A percentile compares a stretch with the other conserved stretches of the same genome.
These are phyloP conservation scores for Centropus unirufus DNA, from an alignment of 2,113 vertebrate genomes.

Conservation along the genomic window DNA sequence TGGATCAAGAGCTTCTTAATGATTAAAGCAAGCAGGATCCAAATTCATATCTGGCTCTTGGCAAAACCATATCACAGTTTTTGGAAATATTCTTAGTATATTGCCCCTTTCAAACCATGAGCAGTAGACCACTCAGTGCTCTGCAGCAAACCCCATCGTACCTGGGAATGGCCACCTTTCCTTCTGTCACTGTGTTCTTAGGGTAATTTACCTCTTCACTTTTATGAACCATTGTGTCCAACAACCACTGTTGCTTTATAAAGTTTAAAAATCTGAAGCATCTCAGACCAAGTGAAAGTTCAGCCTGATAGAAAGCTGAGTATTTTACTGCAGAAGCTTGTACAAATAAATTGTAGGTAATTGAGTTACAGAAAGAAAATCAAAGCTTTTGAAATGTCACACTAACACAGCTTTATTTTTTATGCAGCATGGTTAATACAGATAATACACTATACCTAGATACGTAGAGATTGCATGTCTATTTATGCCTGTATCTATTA, in stretches of 20 bases:
- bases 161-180: background rate
- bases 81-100: background rate
- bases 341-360: background rate
- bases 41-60: background rate
- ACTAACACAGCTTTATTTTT: background rate
- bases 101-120: fast-evolving
- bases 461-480: background rate
- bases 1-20: background rate
- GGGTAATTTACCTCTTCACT: background rate
- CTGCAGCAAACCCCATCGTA: background rate
- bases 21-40: background rate
- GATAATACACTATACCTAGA: background rate
- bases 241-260: background rate
- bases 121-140: background rate
- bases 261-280: background rate
- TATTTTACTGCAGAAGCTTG: background rate
- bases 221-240: background rate
- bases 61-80: background rate
- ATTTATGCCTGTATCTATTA: background rate
- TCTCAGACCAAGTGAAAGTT: background rate
- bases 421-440: background rate
- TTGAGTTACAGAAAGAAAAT: background rate
- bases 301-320: background rate
- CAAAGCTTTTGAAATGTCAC: background rate
- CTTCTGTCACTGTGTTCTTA: background rate